Evolutionary conservation across 2,888 invertebrate species (phyloP), one percentile per base, ranked within the genome.

Genomic region (Epirrhoe tristata): DNA sequence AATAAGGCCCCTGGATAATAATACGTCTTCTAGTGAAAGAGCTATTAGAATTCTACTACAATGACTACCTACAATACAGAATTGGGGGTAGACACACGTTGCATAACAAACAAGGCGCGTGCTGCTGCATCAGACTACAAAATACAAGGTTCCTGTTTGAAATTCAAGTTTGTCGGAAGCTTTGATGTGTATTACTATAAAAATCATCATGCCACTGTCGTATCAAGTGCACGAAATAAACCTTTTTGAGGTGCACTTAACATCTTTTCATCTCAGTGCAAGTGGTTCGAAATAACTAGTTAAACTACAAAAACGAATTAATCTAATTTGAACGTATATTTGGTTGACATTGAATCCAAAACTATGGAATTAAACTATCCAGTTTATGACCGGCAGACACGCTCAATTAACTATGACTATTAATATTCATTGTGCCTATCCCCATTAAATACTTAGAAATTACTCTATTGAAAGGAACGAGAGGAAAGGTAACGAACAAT

Each of bases 401-500:
- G 12, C 39, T 36, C 10, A 43, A 43, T 43, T 43, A 43, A 43
- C 10, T 12, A 12, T 12, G 39, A 43, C 24, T 1, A 12, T 61
- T 31, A 62, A 61, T 62, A 48, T 59, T 65, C 52, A 61, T 46
- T 55, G 34, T 52, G 51, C 66, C 61, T 60, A 69, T 72, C 69
- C 60, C 71, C 69, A 68, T 76, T 67, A 67, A 58, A 72, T 24
- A 70, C 77, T 77, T 78, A 59, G 66, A 74, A 79, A 79, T 77
- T 73, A 70, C 76, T 65, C 74, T 74, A 80, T 81, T 79, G 77
- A 78, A 79, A 59, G 66, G 66, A 76, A 63, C 59, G 76, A 71
- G 69, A 70, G 54, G 67, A 72, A 77, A 77, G 77, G n/a, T 79
- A 79, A 77, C 77, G 78, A 80, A 78, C 76, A 78, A 80, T 80